These are phyloP conservation scores for Trichopria drosophilae DNA, from an alignment of 2,888 invertebrate genomes.

Conservation along the genomic window DNA sequence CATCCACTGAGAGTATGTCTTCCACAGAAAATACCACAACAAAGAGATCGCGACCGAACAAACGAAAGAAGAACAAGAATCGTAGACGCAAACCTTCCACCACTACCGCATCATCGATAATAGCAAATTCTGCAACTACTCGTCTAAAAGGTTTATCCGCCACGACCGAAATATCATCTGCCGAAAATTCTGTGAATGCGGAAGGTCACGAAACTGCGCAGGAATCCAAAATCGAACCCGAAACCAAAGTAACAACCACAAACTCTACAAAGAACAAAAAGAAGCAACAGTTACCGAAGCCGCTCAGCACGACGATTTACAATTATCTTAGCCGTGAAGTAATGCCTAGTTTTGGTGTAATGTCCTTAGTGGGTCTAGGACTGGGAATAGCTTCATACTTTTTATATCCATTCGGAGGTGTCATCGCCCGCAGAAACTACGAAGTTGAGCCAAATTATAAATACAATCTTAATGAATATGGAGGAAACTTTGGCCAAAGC, in stretches of 20 bases:
- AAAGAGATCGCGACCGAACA: conserved; percentile 60
- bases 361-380: conserved; percentile 71
- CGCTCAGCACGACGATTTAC: conserved; percentile 74
- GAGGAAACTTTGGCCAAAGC: conserved; percentile 69
- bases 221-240: conserved; percentile 57
- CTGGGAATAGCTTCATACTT: conserved; percentile 78
- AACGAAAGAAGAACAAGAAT: conserved; percentile 61
- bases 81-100: conserved; percentile 65
- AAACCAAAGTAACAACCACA: conserved; percentile 46
- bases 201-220: conserved; percentile 33
- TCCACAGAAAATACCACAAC: conserved; percentile 59
- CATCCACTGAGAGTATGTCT: conserved; percentile 48
- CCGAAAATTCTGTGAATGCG: conserved; percentile 34
- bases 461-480: conserved; percentile 71
- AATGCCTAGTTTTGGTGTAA: conserved; percentile 79
- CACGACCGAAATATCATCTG: conserved; percentile 20
- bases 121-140: too few relatives aligned
- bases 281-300: conserved; percentile 58
- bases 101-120: conserved; percentile 40
- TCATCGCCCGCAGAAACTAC: conserved; percentile 67
- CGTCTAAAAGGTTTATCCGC: conserved; percentile 40
- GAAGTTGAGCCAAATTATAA: conserved; percentile 64
- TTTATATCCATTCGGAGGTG: conserved; percentile 73
- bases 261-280: conserved; percentile 64
- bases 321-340: conserved; percentile 78